These are phyloP conservation scores for Yponomeuta cagnagella DNA, from an alignment of 2,888 invertebrate genomes.

Conservation along the genomic window DNA sequence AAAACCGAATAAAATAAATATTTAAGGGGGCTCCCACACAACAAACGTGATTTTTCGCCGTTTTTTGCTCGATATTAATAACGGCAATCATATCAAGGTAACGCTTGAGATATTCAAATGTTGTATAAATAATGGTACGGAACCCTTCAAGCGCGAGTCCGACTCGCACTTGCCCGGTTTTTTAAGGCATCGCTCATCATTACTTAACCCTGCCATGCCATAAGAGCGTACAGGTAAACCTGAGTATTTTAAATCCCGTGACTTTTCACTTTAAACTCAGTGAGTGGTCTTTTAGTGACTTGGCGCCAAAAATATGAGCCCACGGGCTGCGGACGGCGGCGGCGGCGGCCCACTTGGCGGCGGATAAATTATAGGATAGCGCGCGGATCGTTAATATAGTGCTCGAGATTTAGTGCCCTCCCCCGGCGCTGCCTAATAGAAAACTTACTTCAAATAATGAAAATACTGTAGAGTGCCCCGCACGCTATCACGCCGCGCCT, in stretches of 20 bases:
- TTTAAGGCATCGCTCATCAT: not conserved
- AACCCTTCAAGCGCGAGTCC: too few species aligned
- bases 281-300: not conserved
- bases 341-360: slow-evolving; percentile 8
- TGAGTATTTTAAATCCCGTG: not conserved
- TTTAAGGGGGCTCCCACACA: too few species aligned
- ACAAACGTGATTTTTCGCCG: too few species aligned
- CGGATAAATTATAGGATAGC: slow-evolving; percentile 8
- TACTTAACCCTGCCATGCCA: too few species aligned
- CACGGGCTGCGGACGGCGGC: not conserved
- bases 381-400: slow-evolving; percentile 13
- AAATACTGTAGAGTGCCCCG: slow-evolving; percentile 17
- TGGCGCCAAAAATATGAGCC: slow-evolving; percentile 1
- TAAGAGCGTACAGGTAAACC: not conserved
- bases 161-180: too few species aligned
- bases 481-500: not conserved
- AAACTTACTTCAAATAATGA: slow-evolving; percentile 21
- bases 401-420: slow-evolving; percentile 6
- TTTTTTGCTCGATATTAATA: too few species aligned
- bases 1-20: too few species aligned
- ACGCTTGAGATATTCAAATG: too few species aligned
- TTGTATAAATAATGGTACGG: too few species aligned
- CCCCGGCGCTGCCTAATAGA: slow-evolving; percentile 8
- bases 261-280: not conserved
- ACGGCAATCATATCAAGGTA: too few species aligned